Evolutionary conservation across 2,797 vertebrate genomes (phyloP).

Genomic region (Eulemur albifrons): DNA sequence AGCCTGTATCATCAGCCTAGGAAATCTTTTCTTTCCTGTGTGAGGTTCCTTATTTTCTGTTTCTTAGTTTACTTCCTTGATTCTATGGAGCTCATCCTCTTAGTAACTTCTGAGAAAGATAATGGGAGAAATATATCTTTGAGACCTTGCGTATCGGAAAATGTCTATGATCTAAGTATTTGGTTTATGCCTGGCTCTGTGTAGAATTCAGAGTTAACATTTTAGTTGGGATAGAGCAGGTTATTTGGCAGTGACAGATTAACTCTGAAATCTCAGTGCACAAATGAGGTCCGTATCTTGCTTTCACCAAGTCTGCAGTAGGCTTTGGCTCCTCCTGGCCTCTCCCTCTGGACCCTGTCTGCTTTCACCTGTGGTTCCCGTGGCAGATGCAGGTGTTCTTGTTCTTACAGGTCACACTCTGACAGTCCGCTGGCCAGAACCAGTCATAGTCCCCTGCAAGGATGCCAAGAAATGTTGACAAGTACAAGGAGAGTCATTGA

Average conservation of each 20-base stretch:
- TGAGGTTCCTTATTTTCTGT: background rate
- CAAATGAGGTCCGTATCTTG: background rate
- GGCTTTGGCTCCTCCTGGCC: background rate
- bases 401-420: background rate
- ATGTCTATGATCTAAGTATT: background rate
- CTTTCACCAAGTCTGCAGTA: background rate
- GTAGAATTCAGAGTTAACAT: background rate
- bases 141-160: background rate
- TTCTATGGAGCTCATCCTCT: background rate
- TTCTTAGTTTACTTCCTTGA: background rate
- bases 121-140: background rate
- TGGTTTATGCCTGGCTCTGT: background rate
- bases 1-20: background rate
- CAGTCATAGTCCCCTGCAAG: accelerated
- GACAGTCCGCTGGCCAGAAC: background rate
- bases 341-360: background rate
- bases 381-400: background rate
- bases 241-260: background rate
- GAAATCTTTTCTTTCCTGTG: background rate
- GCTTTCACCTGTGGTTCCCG: background rate
- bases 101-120: background rate
- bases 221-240: background rate
- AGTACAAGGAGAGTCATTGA: background rate
- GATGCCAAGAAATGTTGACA: background rate
- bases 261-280: background rate